phyloP scores from a whole-genome alignment of 1,140 invertebrate species.

The Monochamus saltuarius region DNA sequence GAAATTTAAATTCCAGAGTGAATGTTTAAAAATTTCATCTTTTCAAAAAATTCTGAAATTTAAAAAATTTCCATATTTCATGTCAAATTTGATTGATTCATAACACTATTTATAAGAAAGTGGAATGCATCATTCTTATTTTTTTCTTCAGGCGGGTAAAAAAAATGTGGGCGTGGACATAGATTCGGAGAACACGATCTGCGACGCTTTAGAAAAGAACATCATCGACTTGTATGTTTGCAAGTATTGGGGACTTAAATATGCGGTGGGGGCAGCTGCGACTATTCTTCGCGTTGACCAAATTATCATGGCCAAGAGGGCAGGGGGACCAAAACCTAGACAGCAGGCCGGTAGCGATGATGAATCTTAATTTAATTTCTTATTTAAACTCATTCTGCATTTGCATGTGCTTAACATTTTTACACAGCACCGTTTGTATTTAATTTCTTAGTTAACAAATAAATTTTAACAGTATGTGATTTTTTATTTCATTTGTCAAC shows the following conservation, averaged over 20 bases:
- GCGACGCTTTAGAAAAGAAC: slow-evolving; percentile 74
- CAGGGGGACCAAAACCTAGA: slow-evolving; percentile 89
- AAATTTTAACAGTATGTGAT: background rate
- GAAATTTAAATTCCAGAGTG: no score
- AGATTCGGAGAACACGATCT: slow-evolving; percentile 67
- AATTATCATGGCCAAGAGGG: slow-evolving; percentile 98
- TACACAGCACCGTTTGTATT: background rate
- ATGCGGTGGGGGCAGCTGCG: slow-evolving; percentile 88
- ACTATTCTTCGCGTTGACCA: slow-evolving; percentile 97
- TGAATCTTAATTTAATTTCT: slow-evolving; percentile 51
- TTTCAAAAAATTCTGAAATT: no score
- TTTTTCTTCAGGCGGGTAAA: slow-evolving; percentile 67
- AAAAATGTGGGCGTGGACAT: slow-evolving; percentile 87
- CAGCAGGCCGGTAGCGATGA: slow-evolving; percentile 69
- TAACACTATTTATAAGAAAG: no score
- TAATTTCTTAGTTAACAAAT: background rate
- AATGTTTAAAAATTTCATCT: no score
- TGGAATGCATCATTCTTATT: no score
- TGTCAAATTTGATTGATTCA: no score
- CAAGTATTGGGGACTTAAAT: slow-evolving; percentile 94
- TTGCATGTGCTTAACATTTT: no score
- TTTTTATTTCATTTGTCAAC: no score
- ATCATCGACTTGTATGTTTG: slow-evolving; percentile 84
- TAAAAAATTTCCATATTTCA: no score
- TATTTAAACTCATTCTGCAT: no score